phyloP scores from a whole-genome alignment of 2,113 vertebrate species.

The Odocoileus virginianus region DNA sequence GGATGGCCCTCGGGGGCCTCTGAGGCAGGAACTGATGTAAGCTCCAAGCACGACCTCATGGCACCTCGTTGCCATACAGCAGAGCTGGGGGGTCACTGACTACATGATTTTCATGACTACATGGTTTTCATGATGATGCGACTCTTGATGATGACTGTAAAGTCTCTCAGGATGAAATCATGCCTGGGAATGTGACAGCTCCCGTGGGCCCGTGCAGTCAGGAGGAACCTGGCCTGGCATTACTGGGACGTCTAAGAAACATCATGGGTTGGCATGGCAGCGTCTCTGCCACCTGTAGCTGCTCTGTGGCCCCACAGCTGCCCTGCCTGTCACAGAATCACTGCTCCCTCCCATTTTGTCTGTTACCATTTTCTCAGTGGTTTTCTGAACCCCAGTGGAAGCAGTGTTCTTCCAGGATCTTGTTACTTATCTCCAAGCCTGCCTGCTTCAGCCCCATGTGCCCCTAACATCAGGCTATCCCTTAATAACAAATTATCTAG shows the following conservation, averaged over 20 bases:
- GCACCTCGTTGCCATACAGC: not conserved
- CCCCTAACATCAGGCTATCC: not conserved
- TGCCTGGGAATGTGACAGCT: not conserved
- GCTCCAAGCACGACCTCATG: not conserved
- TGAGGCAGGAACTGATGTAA: not conserved
- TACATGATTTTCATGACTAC: no score
- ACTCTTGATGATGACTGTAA: not conserved
- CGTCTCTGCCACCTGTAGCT: fast-evolving
- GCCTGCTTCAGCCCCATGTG: not conserved
- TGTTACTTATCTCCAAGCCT: not conserved
- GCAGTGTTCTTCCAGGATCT: not conserved
- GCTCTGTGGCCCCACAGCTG: not conserved
- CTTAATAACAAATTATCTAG: not conserved
- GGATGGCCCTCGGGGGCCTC: not conserved
- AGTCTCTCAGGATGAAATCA: not conserved
- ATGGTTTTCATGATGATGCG: not conserved
- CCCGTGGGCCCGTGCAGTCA: fast-evolving
- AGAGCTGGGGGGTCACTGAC: not conserved
- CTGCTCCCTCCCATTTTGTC: not conserved
- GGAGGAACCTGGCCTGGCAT: not conserved
- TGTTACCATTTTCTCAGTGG: not conserved
- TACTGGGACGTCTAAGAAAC: not conserved
- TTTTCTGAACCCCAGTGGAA: not conserved
- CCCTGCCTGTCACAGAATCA: not conserved
- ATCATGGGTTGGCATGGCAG: no score